These are phyloP conservation scores for Strigamia maritima DNA, from an alignment of 2,888 invertebrate species.

Conservation along the genomic window DNA sequence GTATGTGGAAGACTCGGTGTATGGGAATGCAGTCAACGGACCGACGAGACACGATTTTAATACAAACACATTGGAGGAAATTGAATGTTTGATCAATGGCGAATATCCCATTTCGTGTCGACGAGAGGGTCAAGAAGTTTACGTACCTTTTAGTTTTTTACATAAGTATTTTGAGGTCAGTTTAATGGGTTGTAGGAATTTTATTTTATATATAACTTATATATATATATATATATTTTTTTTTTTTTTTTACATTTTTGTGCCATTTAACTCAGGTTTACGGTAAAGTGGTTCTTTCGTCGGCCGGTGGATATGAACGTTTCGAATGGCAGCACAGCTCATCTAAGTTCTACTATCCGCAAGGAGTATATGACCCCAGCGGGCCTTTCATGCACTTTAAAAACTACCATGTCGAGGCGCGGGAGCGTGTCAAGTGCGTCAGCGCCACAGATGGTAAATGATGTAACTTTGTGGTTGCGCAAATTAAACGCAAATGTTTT, in stretches of 20 bases:
- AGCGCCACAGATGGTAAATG: constrained; percentile 76
- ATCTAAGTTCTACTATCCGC: constrained; percentile 83
- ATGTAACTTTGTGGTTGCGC: not conserved
- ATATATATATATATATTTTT: too few relatives aligned
- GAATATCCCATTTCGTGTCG: constrained; percentile 76
- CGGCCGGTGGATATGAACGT: constrained; percentile 61
- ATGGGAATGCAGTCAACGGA: constrained; percentile 15
- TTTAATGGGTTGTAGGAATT: constrained; percentile 42
- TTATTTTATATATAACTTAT: constrained; percentile 8
- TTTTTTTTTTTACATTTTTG: constrained; percentile 69
- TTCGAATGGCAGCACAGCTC: constrained; percentile 96
- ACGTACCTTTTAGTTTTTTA: constrained; percentile 86
- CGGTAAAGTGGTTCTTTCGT: constrained; percentile 72
- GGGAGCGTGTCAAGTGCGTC: constrained; percentile 93
- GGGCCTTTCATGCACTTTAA: constrained; percentile 96
- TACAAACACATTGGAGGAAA: constrained; percentile 44
- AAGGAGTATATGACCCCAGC: constrained; percentile 79
- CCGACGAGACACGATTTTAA: constrained; percentile 36
- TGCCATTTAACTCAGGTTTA: constrained; percentile 64
- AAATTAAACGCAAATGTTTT: not conserved
- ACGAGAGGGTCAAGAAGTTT: constrained; percentile 79
- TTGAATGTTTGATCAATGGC: constrained; percentile 76
- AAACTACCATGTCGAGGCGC: constrained; percentile 94
- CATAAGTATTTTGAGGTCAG: constrained; percentile 87
- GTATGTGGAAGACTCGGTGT: constrained; percentile 29